These are phyloP conservation scores for Metacarcinus magister DNA, from an alignment of 2,888 invertebrate genomes.

Conservation along the genomic window DNA sequence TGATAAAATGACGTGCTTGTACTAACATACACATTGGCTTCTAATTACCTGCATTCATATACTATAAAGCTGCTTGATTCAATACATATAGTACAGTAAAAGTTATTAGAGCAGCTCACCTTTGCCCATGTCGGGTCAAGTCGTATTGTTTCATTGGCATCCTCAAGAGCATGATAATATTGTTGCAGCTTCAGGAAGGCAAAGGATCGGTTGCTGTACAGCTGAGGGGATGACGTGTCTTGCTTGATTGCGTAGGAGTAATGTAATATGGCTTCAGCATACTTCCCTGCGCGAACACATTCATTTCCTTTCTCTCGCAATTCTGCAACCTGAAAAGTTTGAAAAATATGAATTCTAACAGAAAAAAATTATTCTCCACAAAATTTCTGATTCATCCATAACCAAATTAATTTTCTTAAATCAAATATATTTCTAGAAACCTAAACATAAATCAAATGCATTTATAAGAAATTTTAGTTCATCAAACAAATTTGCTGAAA, in stretches of 20 bases:
- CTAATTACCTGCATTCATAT: not conserved
- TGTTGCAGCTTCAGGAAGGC: conserved; percentile 92
- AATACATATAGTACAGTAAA: not conserved
- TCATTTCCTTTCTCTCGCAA: conserved; percentile 91
- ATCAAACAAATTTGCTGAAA: too few species aligned
- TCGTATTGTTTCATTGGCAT: conserved; percentile 91
- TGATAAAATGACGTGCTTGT: not conserved
- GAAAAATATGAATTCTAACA: not conserved
- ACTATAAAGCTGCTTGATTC: not conserved
- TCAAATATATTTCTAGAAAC: too few species aligned
- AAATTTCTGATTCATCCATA: too few species aligned
- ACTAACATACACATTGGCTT: not conserved
- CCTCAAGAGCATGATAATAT: conserved; percentile 90
- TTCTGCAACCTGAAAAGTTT: conserved; percentile 86
- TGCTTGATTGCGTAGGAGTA: conserved; percentile 92
- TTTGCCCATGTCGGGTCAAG: conserved; percentile 92
- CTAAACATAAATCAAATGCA: too few species aligned
- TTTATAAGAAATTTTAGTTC: too few species aligned
- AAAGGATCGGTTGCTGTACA: conserved; percentile 92
- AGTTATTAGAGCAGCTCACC: conserved; percentile 85
- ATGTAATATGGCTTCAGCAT: conserved; percentile 90
- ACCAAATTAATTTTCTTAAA: too few species aligned
- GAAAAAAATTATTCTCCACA: not conserved
- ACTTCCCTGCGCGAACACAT: conserved; percentile 90
- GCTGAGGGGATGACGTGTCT: conserved; percentile 89